Evolutionary conservation across 64 coral and sea anemone species (phyloP).

Genomic region (Acropora yongei): DNA sequence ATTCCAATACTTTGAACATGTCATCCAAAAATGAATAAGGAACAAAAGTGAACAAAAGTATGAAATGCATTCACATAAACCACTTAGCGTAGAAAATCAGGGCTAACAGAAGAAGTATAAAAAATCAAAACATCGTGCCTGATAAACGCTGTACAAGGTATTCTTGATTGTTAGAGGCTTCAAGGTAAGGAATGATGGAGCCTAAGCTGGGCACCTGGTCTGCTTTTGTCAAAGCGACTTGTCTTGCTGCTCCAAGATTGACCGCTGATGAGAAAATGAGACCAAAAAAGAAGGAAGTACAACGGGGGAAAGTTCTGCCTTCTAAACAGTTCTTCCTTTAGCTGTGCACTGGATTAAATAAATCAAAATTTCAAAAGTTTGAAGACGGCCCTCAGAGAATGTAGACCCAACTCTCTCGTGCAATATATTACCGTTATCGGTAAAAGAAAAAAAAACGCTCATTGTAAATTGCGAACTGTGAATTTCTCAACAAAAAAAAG

Average conservation of each 20-base stretch:
- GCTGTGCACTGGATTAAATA: too few relatives aligned
- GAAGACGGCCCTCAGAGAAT: too few relatives aligned
- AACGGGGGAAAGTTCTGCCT: background rate
- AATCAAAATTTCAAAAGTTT: too few relatives aligned
- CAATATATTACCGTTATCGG: too few relatives aligned
- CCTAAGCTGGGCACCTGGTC: conserved; percentile 87
- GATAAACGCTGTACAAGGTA: conserved; percentile 92
- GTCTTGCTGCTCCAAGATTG: conserved; percentile 81
- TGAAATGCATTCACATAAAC: too few relatives aligned
- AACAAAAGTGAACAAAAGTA: too few relatives aligned
- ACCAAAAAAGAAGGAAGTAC: background rate
- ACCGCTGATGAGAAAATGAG: conserved; percentile 63
- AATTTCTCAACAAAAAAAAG: too few relatives aligned
- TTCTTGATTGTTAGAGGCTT: conserved; percentile 96
- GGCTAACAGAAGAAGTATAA: background rate
- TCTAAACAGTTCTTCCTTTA: background rate
- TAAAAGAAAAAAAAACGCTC: too few relatives aligned
- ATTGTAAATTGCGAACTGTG: too few relatives aligned
- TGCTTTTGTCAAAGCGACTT: conserved; percentile 91
- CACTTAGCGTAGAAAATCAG: background rate
- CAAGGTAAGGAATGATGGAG: conserved; percentile 91
- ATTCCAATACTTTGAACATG: too few relatives aligned
- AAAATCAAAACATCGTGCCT: conserved; percentile 40
- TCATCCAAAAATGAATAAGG: too few relatives aligned
- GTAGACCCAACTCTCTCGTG: too few relatives aligned